Evolutionary conservation across 2,797 vertebrate genomes (phyloP).

Genomic region (Pelobates cultripes): DNA sequence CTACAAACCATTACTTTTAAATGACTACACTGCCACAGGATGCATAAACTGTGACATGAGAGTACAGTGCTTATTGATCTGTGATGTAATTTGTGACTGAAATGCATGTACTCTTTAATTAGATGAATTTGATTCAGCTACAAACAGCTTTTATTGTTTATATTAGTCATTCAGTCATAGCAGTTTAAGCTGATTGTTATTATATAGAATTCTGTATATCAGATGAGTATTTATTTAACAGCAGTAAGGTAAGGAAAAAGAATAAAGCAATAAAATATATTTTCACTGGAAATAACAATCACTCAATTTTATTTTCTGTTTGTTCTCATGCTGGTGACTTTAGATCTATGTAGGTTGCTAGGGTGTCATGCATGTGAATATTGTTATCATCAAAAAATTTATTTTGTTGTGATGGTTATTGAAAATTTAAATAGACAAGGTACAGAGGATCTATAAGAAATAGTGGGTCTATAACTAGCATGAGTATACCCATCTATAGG

Average conservation of each 20-base stretch:
- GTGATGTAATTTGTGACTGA: constrained; percentile 19
- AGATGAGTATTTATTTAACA: constrained; percentile 20
- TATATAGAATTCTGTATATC: constrained; percentile 25
- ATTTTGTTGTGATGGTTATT: not conserved
- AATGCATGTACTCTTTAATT: constrained; percentile 16
- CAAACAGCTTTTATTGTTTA: not conserved
- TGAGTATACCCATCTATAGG: too few relatives aligned
- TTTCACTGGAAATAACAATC: constrained; percentile 28
- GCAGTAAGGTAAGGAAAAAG: constrained; percentile 17
- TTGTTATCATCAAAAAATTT: not conserved
- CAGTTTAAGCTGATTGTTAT: constrained; percentile 4
- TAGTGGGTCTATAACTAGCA: not conserved
- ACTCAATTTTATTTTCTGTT: constrained; percentile 34
- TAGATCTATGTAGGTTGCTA: not conserved
- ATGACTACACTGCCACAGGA: not conserved
- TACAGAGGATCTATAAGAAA: not conserved
- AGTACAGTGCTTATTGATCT: not conserved
- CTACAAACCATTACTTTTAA: too few relatives aligned
- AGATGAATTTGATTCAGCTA: not conserved
- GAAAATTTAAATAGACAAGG: not conserved
- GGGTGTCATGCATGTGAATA: not conserved
- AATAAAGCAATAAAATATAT: constrained; percentile 18
- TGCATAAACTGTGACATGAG: constrained; percentile 8
- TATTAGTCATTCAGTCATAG: constrained; percentile 1
- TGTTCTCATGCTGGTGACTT: constrained; percentile 8